Evolutionary conservation across 2,888 invertebrate genomes (phyloP).

Genomic region (Protodeltote pygarga): DNA sequence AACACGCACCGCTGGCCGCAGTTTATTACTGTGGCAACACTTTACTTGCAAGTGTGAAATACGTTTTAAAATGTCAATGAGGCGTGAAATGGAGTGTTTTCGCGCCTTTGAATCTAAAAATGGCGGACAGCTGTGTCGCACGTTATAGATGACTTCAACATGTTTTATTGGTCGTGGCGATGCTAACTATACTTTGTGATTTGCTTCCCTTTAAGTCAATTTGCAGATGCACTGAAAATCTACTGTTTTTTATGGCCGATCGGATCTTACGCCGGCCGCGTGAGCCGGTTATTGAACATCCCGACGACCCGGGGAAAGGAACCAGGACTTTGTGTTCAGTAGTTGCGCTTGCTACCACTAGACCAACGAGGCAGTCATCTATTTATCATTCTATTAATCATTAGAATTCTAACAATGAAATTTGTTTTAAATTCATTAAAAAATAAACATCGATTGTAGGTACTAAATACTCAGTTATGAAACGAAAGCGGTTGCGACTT

Average conservation of each 20-base stretch:
- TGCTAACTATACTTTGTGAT: slow-evolving; percentile 28
- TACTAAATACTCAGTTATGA: slow-evolving; percentile 31
- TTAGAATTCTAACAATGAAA: slow-evolving; percentile 5
- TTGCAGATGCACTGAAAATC: too few species aligned
- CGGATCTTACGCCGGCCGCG: too few species aligned
- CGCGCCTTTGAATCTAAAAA: slow-evolving; percentile 75
- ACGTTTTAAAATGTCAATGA: slow-evolving; percentile 74
- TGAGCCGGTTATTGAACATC: too few species aligned
- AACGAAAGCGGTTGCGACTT: slow-evolving; percentile 42
- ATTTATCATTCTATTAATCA: not conserved
- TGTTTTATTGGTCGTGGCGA: slow-evolving; percentile 23
- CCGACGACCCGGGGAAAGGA: too few species aligned
- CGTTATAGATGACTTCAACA: slow-evolving; percentile 12
- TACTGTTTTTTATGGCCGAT: too few species aligned
- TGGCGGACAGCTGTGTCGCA: slow-evolving; percentile 50
- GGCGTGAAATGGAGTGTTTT: slow-evolving; percentile 70
- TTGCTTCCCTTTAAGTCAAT: slow-evolving; percentile 6
- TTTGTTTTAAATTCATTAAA: slow-evolving; percentile 21
- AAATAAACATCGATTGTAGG: slow-evolving; percentile 29
- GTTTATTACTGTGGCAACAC: slow-evolving; percentile 81
- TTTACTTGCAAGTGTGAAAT: slow-evolving; percentile 82
- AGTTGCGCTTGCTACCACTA: too few species aligned
- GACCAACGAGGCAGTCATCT: too few species aligned
- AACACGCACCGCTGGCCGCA: slow-evolving; percentile 71
- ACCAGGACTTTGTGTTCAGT: too few species aligned